Percentiles rank a stretch among this genome's conserved stretches.
phyloP scores from a whole-genome alignment of 2,113 vertebrate genomes.

The Corythornis madagascariensis region DNA sequence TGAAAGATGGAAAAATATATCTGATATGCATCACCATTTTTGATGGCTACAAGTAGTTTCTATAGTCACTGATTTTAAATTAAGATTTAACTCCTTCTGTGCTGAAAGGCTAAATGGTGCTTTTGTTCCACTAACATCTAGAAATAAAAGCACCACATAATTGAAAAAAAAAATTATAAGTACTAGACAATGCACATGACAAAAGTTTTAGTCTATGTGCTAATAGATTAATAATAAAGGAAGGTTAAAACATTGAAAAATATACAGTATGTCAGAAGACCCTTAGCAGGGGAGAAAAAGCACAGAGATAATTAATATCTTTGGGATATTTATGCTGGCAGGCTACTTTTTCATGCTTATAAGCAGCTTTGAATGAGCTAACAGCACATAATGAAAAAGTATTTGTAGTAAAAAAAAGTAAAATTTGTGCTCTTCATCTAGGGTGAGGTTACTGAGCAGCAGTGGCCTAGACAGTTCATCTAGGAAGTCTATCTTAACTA shows the following conservation, averaged over 20 bases:
- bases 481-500: not conserved
- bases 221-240: not conserved
- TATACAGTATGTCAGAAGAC: not conserved
- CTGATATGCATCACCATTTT: not conserved
- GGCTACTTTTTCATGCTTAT: not conserved
- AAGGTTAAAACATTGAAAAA: not conserved
- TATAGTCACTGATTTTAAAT: not conserved
- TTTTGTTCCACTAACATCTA: not conserved
- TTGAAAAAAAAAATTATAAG: not conserved
- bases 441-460: not conserved
- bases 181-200: not conserved
- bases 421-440: not conserved
- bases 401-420: no score
- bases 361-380: not conserved
- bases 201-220: not conserved
- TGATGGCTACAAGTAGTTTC: not conserved
- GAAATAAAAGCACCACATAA: not conserved
- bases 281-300: not conserved
- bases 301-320: not conserved
- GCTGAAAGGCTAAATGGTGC: not conserved
- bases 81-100: not conserved
- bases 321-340: not conserved
- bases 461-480: not conserved
- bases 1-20: not conserved
- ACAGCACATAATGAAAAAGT: not conserved